phyloP scores from a whole-genome alignment of 2,113 vertebrate genomes.

The Columba livia region DNA sequence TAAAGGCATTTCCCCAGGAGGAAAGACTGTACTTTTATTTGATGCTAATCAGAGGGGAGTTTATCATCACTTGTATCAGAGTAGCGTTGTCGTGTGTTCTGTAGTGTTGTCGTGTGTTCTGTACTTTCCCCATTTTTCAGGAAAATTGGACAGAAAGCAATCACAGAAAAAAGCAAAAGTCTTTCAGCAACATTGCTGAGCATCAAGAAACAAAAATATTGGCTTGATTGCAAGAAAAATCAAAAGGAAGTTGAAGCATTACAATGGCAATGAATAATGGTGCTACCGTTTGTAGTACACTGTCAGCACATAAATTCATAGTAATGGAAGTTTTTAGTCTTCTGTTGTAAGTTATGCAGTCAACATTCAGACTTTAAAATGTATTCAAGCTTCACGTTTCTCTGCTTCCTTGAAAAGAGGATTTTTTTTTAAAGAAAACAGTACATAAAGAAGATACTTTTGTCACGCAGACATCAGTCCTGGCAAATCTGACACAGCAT shows the following conservation, averaged over 20 bases:
- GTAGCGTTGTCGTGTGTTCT: accelerated
- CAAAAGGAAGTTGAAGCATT: not conserved
- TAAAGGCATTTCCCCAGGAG: not conserved
- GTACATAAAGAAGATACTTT: not conserved
- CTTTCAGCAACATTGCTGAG: not conserved
- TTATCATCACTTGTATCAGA: not conserved
- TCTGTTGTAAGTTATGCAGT: not conserved
- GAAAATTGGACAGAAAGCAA: not conserved
- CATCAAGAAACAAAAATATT: not conserved
- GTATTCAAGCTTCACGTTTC: not conserved
- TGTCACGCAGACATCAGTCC: not conserved
- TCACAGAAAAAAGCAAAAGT: not conserved
- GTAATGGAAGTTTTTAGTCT: not conserved
- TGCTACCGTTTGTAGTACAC: not conserved
- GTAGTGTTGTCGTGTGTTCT: accelerated
- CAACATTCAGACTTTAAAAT: not conserved
- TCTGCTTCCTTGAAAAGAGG: not conserved
- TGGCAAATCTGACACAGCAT: not conserved
- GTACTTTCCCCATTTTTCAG: not conserved
- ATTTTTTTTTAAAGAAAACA: not conserved
- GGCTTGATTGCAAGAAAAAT: not conserved
- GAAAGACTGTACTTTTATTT: not conserved
- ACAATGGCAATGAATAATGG: accelerated
- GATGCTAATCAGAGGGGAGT: not conserved
- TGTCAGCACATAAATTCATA: not conserved